A percentile compares a stretch with the other conserved stretches of the same genome.
These are phyloP conservation scores for Scolopax bukidnonensis DNA, from an alignment of 2,797 vertebrate species.

Conservation along the genomic window DNA sequence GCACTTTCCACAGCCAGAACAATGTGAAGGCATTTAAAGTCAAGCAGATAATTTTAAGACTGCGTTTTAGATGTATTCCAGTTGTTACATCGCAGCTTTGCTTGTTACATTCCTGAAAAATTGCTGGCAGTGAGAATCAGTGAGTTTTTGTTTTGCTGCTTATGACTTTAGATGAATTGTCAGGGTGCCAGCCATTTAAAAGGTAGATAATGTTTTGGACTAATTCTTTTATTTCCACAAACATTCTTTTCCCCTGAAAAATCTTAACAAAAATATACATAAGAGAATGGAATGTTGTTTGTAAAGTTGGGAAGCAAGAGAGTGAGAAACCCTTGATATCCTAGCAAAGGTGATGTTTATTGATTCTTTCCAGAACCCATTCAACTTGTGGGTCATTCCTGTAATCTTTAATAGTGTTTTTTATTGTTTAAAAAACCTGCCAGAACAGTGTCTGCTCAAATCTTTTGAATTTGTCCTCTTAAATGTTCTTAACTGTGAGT, in stretches of 20 bases:
- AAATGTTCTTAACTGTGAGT: slow-evolving; percentile 10
- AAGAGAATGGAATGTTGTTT: slow-evolving; percentile 53
- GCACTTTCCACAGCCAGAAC: neutral
- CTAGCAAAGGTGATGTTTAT: slow-evolving; percentile 38
- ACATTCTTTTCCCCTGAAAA: slow-evolving; percentile 16
- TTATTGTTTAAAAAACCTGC: slow-evolving; percentile 29
- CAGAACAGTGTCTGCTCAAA: slow-evolving; percentile 15
- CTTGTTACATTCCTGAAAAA: slow-evolving; percentile 25
- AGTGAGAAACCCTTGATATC: slow-evolving; percentile 20
- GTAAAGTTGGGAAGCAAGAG: neutral
- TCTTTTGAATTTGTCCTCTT: slow-evolving; percentile 4
- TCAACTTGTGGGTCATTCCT: slow-evolving; percentile 17
- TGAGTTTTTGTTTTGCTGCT: slow-evolving; percentile 18
- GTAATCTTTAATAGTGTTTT: slow-evolving; percentile 8
- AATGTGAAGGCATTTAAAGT: neutral
- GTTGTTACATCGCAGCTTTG: slow-evolving; percentile 4
- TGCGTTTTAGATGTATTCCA: neutral
- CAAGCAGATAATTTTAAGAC: neutral
- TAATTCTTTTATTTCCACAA: slow-evolving; percentile 21
- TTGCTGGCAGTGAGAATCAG: slow-evolving; percentile 12
- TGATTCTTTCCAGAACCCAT: slow-evolving; percentile 6
- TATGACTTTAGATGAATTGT: slow-evolving; percentile 23
- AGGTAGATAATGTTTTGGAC: slow-evolving; percentile 38
- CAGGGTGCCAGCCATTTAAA: slow-evolving; percentile 48
- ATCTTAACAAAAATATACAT: slow-evolving; percentile 58